These are phyloP conservation scores for Leucozona laternaria DNA, from an alignment of 2,888 invertebrate species.

Conservation along the genomic window DNA sequence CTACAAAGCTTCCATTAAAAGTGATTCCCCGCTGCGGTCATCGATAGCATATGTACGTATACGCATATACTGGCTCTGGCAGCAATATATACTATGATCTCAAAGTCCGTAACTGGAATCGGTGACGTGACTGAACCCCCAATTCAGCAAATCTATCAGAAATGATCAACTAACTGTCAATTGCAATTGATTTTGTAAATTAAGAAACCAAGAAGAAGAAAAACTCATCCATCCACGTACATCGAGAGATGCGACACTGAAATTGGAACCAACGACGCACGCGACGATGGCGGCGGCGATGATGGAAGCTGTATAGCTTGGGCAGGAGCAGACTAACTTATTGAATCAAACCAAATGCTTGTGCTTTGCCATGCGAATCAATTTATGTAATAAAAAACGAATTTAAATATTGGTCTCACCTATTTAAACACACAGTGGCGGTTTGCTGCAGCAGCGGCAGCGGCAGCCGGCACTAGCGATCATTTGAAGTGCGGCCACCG, in stretches of 20 bases:
- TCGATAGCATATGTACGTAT: neutral
- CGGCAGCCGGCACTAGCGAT: neutral
- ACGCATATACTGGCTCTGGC: too few relatives aligned
- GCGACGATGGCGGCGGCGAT: neutral
- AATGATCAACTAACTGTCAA: conserved; percentile 49
- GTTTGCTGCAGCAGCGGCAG: too few relatives aligned
- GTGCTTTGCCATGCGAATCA: conserved; percentile 63
- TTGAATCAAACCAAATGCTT: conserved; percentile 41
- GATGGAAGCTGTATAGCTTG: neutral
- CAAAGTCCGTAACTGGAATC: conserved; percentile 6
- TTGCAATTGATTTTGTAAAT: conserved; percentile 54
- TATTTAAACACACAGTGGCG: conserved; percentile 54
- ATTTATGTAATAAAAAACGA: conserved; percentile 54
- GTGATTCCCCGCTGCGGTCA: neutral
- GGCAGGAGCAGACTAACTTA: neutral
- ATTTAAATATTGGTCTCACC: conserved; percentile 67
- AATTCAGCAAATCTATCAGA: conserved; percentile 19
- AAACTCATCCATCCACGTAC: neutral
- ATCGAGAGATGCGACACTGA: neutral
- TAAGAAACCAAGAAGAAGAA: conserved; percentile 22
- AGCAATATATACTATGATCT: neutral
- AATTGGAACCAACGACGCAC: conserved; percentile 16
- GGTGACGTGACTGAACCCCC: conserved; percentile 29
- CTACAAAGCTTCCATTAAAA: neutral
- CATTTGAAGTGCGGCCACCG: conserved; percentile 45